phyloP scores from a whole-genome alignment of 2,113 vertebrate genomes.

The Amblyornis subalaris region DNA sequence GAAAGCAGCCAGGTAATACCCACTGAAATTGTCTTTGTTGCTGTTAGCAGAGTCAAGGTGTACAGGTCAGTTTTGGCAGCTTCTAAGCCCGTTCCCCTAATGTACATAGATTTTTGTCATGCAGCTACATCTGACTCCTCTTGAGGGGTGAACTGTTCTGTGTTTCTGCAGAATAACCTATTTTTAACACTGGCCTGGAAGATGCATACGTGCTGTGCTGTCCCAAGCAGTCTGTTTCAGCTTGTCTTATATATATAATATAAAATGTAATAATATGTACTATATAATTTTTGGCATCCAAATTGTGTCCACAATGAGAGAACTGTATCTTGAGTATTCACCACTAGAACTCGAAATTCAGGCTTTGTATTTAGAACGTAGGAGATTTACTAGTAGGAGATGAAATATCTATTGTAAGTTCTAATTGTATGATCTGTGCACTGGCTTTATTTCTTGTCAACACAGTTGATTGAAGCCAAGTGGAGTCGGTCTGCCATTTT shows the following conservation, averaged over 20 bases:
- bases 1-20: background rate
- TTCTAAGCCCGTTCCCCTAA: background rate
- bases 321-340: slow-evolving; percentile 87
- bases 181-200: background rate
- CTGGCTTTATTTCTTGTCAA: background rate
- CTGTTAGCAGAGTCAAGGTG: background rate
- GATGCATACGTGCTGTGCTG: background rate
- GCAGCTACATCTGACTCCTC: background rate
- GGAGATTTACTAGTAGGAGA: background rate
- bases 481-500: background rate
- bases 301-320: slow-evolving; percentile 85
- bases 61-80: background rate
- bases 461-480: background rate
- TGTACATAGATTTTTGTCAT: too few relatives aligned
- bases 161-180: background rate
- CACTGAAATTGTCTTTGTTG: background rate
- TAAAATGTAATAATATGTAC: too few relatives aligned
- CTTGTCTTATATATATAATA: background rate
- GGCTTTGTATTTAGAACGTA: slow-evolving; percentile 89
- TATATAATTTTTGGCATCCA: slow-evolving; percentile 84
- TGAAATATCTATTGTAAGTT: background rate
- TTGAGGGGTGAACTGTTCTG: background rate
- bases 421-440: background rate
- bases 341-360: slow-evolving; percentile 85
- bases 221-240: background rate